Conservation (phyloP, 2,797 vertebrate species). For the Enteromius afrohamiltoni region DNA sequence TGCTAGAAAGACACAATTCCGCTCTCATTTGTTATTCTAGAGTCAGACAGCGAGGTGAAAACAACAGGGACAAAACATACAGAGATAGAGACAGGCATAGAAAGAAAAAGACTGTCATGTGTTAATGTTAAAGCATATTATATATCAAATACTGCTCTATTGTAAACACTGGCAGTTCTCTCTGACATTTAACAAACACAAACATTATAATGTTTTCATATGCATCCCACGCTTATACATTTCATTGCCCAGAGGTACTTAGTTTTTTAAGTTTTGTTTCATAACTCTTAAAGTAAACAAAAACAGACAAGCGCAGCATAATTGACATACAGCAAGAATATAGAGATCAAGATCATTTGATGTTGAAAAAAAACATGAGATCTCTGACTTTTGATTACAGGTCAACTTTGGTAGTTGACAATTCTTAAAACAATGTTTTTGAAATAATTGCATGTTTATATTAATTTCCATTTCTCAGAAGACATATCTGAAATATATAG, state of each 20-base stretch:
- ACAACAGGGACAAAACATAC: constrained; percentile 11
- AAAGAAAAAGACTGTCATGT: neutral
- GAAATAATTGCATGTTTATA: neutral
- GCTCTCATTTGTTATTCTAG: constrained; percentile 27
- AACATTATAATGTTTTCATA: neutral
- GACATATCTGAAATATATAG: neutral
- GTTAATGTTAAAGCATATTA: neutral
- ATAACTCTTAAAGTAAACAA: neutral
- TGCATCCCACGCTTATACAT: neutral
- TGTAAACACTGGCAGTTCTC: neutral
- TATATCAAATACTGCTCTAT: neutral
- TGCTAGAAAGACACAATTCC: neutral
- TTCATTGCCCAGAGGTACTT: neutral
- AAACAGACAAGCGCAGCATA: neutral
- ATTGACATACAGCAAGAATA: neutral
- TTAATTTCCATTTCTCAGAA: neutral
- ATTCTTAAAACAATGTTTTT: neutral
- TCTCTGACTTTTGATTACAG: neutral
- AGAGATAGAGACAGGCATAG: neutral
- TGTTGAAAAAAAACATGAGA: no score
- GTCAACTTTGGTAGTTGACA: neutral
- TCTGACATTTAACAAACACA: neutral
- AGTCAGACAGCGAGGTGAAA: constrained; percentile 27
- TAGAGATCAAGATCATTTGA: neutral
- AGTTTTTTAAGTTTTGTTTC: neutral